Evolutionary conservation across 2,113 vertebrate genomes (phyloP).

Genomic region (Podilymbus podiceps): DNA sequence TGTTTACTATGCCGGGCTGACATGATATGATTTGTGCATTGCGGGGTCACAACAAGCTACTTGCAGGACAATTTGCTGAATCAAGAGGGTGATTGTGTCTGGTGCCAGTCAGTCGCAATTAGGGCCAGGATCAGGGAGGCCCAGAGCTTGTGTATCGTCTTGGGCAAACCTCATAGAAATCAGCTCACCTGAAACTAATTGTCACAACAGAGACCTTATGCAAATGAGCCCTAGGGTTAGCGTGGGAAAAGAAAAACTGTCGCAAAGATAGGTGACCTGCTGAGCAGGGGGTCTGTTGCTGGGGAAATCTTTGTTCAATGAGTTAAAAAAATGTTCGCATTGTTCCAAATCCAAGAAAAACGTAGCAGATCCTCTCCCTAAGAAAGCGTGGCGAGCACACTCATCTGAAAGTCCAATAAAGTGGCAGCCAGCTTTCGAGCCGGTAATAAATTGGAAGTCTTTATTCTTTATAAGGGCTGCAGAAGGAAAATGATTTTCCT

Average conservation of each 20-base stretch:
- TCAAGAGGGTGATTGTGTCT: slow-evolving; percentile 95
- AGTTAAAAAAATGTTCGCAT: slow-evolving; percentile 89
- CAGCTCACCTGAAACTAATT: slow-evolving; percentile 99
- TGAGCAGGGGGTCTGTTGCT: slow-evolving; percentile 91
- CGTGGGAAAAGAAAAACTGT: slow-evolving; percentile 95
- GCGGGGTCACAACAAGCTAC: slow-evolving; percentile 88
- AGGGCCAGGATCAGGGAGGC: slow-evolving; percentile 90
- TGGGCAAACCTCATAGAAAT: slow-evolving; percentile 90
- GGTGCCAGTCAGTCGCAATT: slow-evolving; percentile 99
- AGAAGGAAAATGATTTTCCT: slow-evolving; percentile 67
- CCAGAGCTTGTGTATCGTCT: slow-evolving; percentile 82
- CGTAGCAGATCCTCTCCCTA: slow-evolving; percentile 63
- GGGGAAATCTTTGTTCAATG: slow-evolving; percentile 92
- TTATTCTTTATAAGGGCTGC: slow-evolving; percentile 68
- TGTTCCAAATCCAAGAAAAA: slow-evolving; percentile 77
- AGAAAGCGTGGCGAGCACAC: slow-evolving; percentile 75
- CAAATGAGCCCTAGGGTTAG: slow-evolving; percentile 97
- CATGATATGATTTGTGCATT: slow-evolving; percentile 89
- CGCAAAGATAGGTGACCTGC: slow-evolving; percentile 96
- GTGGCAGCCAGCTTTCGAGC: slow-evolving; percentile 65
- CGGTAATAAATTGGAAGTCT: slow-evolving; percentile 71
- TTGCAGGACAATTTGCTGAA: slow-evolving; percentile 88
- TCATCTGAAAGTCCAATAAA: slow-evolving; percentile 79
- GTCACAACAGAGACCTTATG: slow-evolving; percentile 93
- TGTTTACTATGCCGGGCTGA: slow-evolving; percentile 84